Base-by-base conservation (phyloP, 2,797 vertebrate genomes). In the Enteromius unitaeniatus region DNA sequence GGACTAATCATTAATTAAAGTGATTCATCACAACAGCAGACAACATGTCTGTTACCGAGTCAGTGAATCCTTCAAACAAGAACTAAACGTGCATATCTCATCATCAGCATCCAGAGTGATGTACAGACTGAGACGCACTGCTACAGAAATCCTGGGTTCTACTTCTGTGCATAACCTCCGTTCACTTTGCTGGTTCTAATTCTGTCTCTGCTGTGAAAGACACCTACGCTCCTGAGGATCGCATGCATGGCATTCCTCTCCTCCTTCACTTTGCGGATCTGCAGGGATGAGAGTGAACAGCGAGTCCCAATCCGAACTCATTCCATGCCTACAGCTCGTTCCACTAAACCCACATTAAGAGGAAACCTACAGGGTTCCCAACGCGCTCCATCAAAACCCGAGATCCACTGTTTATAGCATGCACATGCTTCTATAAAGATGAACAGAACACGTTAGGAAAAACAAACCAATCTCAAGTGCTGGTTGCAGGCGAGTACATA, bases 321-420 rank as follows among this genome's bases (percentile, higher is more conserved):
- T 51, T 74, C 53, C 28, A 11, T 26, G n/a, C 15, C 51, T 58
- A n/a, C 14, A 15, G 60, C 49, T 75, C 86, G 89, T 62, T 90
- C 91, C 86, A 90, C 89, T 91, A n/a, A 89, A 93, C 89, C 91
- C 90, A 92, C 85, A 91, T 88, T 78, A 60, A 31, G 72, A 37
- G 15, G 26, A 67, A 75, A 23, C 60, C 51, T 2, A 17, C 26
- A 60, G 58, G 11, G 62, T 73, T 69, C 42, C 51, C 23, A 65
- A 79, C 1, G 17, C 76, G 37, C 84, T 55, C 26, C 62, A 28
- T 68, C 53, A 42, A 47, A 15, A 40, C 34, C 40, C 1, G 19
- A 69, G 19, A 47, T 21, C 14, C 42, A 7, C 9, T 28, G 65
- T 31, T 68, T 42, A 53, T 45, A 23, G 45, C 45, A 21, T 34